Evolutionary conservation across 92 coral and sea anemone species (phyloP), one percentile per base, ranked within the genome.

Genomic region (Muricea muricata): DNA sequence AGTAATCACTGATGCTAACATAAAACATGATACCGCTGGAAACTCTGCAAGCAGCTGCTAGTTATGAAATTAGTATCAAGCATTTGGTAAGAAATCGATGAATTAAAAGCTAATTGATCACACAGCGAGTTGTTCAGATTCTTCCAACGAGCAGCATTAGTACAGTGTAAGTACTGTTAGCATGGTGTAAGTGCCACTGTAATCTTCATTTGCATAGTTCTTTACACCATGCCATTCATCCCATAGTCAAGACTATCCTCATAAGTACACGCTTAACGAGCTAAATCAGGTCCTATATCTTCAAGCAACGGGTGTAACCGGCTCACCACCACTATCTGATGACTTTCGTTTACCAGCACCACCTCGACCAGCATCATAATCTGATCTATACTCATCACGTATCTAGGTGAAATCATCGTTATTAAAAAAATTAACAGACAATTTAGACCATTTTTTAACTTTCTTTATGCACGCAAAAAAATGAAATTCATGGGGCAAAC

Each of bases 301-400:
- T 87, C 93, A 92, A 26, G 92, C 71, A 6, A 94, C 97, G 32
- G 98, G 95, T 13, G 98, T 91, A 74, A 91, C 89, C 4, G 87
- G 76, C 1, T 68, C 68, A 20, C 81, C 88, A 20, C 81, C 88
- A 25, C 57, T 83, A 60, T 75, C 81, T 13, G 21, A 20, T 13
- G 85, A 81, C 0, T 55, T 23, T 40, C 85, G 83, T 80, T 93
- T 95, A 10, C 98, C 94, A 47, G 7, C 87, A 9, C 98, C 99
- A 25, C 98, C 98, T 71, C 99, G 90, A 15, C 99, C 99, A 29
- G 98, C 93, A 52, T 97, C 99, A 82, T 35, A 90, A 21, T 88
- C 94, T 14, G 30, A 48, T 56, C 99, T 78, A 76, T 97, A 97
- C 75, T 97, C 99, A 84, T 97, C 99, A 23, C 99, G 91, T 35